phyloP scores from a whole-genome alignment of 2,113 vertebrate genomes.

The Tyto alba region DNA sequence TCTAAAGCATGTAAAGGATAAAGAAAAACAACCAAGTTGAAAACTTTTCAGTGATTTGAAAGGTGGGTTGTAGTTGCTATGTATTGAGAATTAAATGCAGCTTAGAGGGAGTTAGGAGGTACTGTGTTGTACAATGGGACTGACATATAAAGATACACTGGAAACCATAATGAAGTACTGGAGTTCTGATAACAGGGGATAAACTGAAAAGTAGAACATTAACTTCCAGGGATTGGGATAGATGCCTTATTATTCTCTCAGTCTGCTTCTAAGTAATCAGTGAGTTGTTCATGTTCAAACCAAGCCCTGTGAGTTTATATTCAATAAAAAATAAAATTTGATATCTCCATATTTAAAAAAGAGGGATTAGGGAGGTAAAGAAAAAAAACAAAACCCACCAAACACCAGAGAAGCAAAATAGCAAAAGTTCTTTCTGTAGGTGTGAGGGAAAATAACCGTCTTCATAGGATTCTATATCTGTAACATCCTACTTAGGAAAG shows the following conservation, averaged over 20 bases:
- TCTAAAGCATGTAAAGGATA: background rate
- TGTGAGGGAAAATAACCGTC: background rate
- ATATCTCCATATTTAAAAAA: background rate
- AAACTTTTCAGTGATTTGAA: background rate
- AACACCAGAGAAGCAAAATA: background rate
- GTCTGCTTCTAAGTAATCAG: background rate
- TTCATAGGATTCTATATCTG: background rate
- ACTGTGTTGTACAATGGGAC: background rate
- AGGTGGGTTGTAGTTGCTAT: background rate
- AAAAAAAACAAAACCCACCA: background rate
- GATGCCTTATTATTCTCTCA: background rate
- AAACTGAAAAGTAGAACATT: background rate
- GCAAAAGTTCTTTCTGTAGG: background rate
- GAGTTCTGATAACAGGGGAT: background rate
- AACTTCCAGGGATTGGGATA: background rate
- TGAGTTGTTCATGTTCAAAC: background rate
- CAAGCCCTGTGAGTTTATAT: background rate
- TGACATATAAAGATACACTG: background rate
- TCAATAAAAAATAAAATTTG: conserved; percentile 1
- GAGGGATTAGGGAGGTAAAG: background rate
- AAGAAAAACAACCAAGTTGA: background rate
- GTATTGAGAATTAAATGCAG: background rate
- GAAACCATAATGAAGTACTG: background rate
- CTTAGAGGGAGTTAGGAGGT: background rate
- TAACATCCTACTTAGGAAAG: background rate